Base-by-base conservation (phyloP, 1,140 invertebrate species). In the Megalopta genalis region DNA sequence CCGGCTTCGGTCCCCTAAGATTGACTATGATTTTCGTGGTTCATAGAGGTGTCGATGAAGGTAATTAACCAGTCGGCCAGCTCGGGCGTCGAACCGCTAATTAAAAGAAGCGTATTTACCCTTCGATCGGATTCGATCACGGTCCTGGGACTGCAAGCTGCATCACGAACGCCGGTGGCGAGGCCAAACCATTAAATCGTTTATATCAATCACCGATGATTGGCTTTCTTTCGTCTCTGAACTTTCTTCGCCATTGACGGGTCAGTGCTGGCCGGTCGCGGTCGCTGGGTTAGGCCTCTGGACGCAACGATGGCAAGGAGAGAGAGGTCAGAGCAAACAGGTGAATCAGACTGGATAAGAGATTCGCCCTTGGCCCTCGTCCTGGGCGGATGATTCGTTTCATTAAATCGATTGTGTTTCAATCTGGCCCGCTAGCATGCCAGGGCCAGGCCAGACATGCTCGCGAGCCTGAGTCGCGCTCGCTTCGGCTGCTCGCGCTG, bases 371-470 rank as follows among this genome's bases (percentile, higher is more conserved):
- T 90, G 89, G 88, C 88, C 88, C 88, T 90, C 84, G 72, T 59
- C 63, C 67, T 62, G 77, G 42, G 69, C 37, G 62, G 83, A 81
- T 87, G 86, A 88, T 88, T 85, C 83, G 87, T 75, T 83, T 90
- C 88, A 85, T 90, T 90, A 89, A 90, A 90, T 89, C 86, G 88
- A 90, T 90, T 90, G 87, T 88, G 86, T 81, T 89, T 83, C 87
- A 90, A 90, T 90, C 88, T 88, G 85, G 67, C 62, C 73, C 52
- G 81, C 63, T 81, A 77, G 86, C 81, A 71, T 64, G 79, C 73
- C 76, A 80, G 66, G 68, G 57, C 62, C 75, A 57, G 49, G 64
- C 84, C 68, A 84, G 77, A 82, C 82, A 76, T 57, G 78, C 63
- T 79, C 66, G 60, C 59, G 73, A 79, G 64, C 49, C 32, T 57